phyloP scores from a whole-genome alignment of 1,140 invertebrate genomes.

The Atta cephalotes region DNA sequence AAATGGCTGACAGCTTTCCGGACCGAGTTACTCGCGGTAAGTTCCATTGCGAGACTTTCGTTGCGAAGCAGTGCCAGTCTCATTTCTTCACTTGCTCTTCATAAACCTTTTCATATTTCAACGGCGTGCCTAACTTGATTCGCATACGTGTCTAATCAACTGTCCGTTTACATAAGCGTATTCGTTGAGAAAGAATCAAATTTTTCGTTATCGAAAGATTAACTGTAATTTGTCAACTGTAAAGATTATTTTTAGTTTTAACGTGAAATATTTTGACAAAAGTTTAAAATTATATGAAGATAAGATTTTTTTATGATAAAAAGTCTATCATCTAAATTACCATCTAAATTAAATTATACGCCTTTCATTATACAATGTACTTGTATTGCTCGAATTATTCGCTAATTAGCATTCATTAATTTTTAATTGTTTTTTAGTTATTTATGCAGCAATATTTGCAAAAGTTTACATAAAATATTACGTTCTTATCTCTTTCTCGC shows the following conservation, averaged over 20 bases:
- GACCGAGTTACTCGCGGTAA: conserved; percentile 65
- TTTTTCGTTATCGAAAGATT: conserved; percentile 5
- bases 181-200: background rate
- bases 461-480: background rate
- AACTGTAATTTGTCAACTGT: background rate
- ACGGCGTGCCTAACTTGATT: conserved; percentile 42
- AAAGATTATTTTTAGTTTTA: background rate
- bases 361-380: background rate
- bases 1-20: conserved; percentile 73
- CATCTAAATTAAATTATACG: background rate
- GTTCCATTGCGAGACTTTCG: conserved; percentile 63
- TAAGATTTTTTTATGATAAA: background rate
- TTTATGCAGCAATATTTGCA: conserved; percentile 29
- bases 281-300: background rate
- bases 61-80: conserved; percentile 15
- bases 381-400: background rate
- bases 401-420: too few species aligned
- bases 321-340: background rate
- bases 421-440: conserved; percentile 30
- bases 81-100: conserved; percentile 18
- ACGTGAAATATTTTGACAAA: background rate
- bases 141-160: background rate
- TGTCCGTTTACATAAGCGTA: background rate
- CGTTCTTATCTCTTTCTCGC: conserved; percentile 46
- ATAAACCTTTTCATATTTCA: conserved; percentile 50